Evolutionary conservation across 2,113 vertebrate genomes (phyloP), one percentile per base, ranked within the genome.

Genomic region (Perca flavescens): DNA sequence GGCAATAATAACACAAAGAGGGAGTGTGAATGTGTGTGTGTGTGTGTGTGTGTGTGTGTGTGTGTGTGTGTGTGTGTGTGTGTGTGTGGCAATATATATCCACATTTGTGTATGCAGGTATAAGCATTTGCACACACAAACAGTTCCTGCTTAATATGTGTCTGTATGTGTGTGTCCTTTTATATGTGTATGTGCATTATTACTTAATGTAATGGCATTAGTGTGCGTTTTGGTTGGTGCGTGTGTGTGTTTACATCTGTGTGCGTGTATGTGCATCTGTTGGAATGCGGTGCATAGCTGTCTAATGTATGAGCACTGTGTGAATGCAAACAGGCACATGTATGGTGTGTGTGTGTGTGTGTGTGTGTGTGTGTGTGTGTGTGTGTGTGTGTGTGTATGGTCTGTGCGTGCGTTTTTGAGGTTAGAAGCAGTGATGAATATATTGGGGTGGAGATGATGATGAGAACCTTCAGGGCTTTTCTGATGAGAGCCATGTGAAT

Each of bases 381-480:
- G 31, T 28, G 67, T 63, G 54, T 67, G 54, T 64, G 68, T 66
- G 50, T 67, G 31, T 2, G 54, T 34, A 60, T 64, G 68, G 78
- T 76, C 56, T 66, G 50, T 67, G 31, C 3, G 54, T 34, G 49
- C 28, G 22, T 52, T 74, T 34, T 61, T 77, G 62, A 74, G 67
- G 72, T 79, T 73, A 28, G 58, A 86, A 74, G 25, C 52, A 46
- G 75, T 82, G 83, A 82, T 78, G 82, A 84, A 88, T 88, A 80
- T 82, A 85, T 90, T 81, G 16, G 13, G 46, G 25, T 69, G 57
- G 80, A 80, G 77, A 74, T 84, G 71, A 82, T 85, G 89, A 90
- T 90, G 83, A 86, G 70, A 76, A 86, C 84, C 91, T 93, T 91
- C 78, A 82, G 91, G 91, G 87, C 82, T 80, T 89, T 89, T 88